These are phyloP conservation scores for Petrocephalus sullivani DNA, from an alignment of 2,797 vertebrate genomes.

Conservation along the genomic window DNA sequence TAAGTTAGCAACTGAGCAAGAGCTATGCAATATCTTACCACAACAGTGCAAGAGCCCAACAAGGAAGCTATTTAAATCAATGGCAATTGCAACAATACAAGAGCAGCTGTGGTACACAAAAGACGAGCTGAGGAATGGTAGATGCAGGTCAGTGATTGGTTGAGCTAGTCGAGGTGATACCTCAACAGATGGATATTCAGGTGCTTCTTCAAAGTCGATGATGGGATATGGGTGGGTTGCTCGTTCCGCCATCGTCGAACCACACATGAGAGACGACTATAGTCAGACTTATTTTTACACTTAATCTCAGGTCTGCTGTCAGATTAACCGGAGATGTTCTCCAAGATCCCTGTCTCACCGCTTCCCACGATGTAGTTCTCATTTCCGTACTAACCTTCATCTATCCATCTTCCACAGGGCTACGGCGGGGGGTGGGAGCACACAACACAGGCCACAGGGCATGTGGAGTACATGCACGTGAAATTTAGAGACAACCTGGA, in stretches of 20 bases:
- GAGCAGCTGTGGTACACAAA: not conserved
- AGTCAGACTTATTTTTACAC: constrained; percentile 1
- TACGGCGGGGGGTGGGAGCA: not conserved
- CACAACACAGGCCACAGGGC: not conserved
- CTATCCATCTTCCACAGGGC: not conserved
- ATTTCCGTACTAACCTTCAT: not conserved
- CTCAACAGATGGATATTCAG: not conserved
- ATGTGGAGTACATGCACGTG: not conserved
- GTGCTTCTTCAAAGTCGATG: not conserved
- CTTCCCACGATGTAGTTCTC: not conserved
- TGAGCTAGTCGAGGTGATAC: not conserved
- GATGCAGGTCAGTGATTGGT: not conserved
- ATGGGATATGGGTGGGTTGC: not conserved
- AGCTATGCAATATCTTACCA: not conserved
- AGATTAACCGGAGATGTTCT: not conserved
- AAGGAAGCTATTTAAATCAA: not conserved
- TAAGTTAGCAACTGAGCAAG: not conserved
- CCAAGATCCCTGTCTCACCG: not conserved
- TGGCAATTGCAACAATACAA: not conserved
- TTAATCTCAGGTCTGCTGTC: not conserved
- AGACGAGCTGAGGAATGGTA: not conserved
- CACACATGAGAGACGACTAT: not conserved
- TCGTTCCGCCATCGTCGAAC: not conserved
- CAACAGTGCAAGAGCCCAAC: not conserved
- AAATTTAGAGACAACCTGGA: not conserved